Evolutionary conservation across 2,888 invertebrate species (phyloP).

Genomic region (Oeneis ivallda): DNA sequence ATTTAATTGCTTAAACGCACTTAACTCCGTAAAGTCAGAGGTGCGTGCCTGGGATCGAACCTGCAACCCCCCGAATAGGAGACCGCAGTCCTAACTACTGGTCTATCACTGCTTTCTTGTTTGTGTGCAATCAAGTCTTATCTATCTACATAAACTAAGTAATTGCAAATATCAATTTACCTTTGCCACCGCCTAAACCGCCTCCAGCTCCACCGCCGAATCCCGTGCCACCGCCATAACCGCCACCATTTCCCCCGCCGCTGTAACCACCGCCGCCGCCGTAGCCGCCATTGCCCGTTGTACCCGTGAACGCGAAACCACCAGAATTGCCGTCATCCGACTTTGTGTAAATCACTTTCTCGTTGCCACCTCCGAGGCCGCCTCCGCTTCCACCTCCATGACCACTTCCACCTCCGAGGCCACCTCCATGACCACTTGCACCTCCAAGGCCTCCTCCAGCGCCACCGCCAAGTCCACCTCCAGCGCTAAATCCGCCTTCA

Average conservation of each 20-base stretch:
- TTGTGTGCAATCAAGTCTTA: too few relatives aligned
- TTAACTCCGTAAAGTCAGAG: too few relatives aligned
- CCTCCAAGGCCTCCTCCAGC: slow-evolving; percentile 39
- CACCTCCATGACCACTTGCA: slow-evolving; percentile 46
- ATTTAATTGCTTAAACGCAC: too few relatives aligned
- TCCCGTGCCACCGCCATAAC: slow-evolving; percentile 49
- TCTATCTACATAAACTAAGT: too few relatives aligned
- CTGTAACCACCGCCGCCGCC: slow-evolving; percentile 71
- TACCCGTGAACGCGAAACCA: slow-evolving; percentile 71
- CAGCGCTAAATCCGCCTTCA: slow-evolving; percentile 36
- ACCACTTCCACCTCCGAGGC: slow-evolving; percentile 48
- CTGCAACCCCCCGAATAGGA: too few relatives aligned
- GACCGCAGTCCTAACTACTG: too few relatives aligned
- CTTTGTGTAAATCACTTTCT: slow-evolving; percentile 60
- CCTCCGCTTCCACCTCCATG: slow-evolving; percentile 53
- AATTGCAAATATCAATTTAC: slow-evolving; percentile 13
- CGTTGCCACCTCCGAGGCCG: slow-evolving; percentile 44
- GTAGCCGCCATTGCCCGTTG: slow-evolving; percentile 63
- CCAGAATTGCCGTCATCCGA: slow-evolving; percentile 73
- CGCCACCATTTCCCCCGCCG: slow-evolving; percentile 59
- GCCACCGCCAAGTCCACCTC: slow-evolving; percentile 41
- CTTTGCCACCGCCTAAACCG: slow-evolving; percentile 38
- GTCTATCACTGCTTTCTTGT: too few relatives aligned
- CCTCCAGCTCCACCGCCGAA: slow-evolving; percentile 34
- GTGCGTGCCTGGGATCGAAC: too few relatives aligned